phyloP scores from a whole-genome alignment of 2,888 invertebrate genomes.

The Rhogogaster chlorosoma region DNA sequence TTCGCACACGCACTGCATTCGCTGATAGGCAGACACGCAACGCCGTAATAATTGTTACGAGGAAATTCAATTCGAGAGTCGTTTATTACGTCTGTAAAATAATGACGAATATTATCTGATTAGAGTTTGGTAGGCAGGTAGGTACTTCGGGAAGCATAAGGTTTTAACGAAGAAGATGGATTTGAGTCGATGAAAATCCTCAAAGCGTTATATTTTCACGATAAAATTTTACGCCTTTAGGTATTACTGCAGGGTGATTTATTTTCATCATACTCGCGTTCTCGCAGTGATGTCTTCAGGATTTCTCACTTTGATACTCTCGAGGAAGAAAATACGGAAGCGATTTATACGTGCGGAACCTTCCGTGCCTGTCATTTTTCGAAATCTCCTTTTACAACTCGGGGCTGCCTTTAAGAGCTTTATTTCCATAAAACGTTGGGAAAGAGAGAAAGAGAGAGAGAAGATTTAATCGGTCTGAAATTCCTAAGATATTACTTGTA shows the following conservation, averaged over 20 bases:
- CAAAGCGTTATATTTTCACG: neutral
- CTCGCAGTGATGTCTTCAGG: neutral
- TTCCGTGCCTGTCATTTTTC: slow-evolving; percentile 15
- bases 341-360: neutral
- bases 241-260: neutral
- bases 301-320: neutral
- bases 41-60: neutral
- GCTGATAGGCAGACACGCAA: slow-evolving; percentile 12
- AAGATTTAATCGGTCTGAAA: slow-evolving; percentile 34
- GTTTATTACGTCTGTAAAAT: slow-evolving; percentile 21
- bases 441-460: neutral
- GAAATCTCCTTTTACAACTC: slow-evolving; percentile 13
- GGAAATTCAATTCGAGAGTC: slow-evolving; percentile 2
- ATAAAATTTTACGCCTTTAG: neutral
- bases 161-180: neutral
- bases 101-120: slow-evolving; percentile 29
- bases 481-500: slow-evolving; percentile 30
- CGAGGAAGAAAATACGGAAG: neutral
- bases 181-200: neutral
- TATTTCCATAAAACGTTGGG: slow-evolving; percentile 39
- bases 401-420: slow-evolving; percentile 15
- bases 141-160: neutral
- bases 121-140: neutral
- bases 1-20: slow-evolving; percentile 29
- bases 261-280: neutral